Percentiles rank a stretch among this genome's conserved stretches.
These are phyloP conservation scores for Threskiornis aethiopicus DNA, from an alignment of 2,797 vertebrate genomes.

Conservation along the genomic window DNA sequence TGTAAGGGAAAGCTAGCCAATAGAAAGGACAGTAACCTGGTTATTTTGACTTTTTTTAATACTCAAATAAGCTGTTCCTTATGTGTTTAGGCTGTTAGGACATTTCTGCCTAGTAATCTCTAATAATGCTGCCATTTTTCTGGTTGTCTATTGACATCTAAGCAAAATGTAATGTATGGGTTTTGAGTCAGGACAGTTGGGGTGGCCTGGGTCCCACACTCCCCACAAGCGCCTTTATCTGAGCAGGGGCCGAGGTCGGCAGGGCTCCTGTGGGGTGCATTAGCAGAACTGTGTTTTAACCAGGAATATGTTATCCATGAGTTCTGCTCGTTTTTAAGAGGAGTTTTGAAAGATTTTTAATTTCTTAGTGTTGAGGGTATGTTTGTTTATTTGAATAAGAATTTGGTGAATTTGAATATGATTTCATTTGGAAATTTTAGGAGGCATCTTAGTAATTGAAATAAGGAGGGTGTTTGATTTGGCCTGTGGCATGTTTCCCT, in stretches of 20 bases:
- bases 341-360: neutral
- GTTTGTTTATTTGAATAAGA: neutral
- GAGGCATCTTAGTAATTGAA: neutral
- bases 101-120: neutral
- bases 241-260: neutral
- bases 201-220: neutral
- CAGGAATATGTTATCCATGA: accelerated
- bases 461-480: neutral
- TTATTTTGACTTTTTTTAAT: neutral
- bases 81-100: neutral
- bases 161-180: accelerated
- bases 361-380: neutral
- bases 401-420: neutral
- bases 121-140: neutral
- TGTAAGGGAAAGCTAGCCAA: neutral
- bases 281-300: neutral
- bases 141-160: neutral
- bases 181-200: neutral
- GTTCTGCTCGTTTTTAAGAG: neutral
- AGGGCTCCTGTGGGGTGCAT: accelerated
- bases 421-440: neutral
- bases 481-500: neutral
- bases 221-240: accelerated
- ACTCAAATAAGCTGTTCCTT: neutral
- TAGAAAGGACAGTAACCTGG: neutral